Evolutionary conservation across 2,113 vertebrate species (phyloP).

Genomic region (Istiophorus platypterus): DNA sequence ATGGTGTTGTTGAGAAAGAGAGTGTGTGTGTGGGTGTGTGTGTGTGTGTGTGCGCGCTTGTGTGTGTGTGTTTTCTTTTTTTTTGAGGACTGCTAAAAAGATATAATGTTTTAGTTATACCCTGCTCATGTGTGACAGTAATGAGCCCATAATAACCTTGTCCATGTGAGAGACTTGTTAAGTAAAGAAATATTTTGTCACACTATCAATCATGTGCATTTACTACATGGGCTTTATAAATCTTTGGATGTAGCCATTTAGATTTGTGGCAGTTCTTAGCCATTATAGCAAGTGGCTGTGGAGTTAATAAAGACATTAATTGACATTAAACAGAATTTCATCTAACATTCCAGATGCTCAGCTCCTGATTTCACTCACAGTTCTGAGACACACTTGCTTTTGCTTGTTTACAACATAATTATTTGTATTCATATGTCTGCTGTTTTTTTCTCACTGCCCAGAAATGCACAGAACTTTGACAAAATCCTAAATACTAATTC

Average conservation of each 20-base stretch:
- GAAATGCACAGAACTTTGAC: slow-evolving; percentile 11
- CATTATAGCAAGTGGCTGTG: neutral
- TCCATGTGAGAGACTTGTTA: slow-evolving; percentile 90
- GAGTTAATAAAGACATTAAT: slow-evolving; percentile 13
- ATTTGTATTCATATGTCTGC: neutral
- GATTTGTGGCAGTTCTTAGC: slow-evolving; percentile 27
- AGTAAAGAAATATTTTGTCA: slow-evolving; percentile 98
- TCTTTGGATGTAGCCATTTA: slow-evolving; percentile 46
- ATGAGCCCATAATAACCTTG: slow-evolving; percentile 92
- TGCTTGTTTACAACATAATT: neutral
- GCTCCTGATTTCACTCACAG: slow-evolving; percentile 1
- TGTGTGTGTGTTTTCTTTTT: slow-evolving; percentile 87
- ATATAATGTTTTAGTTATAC: slow-evolving; percentile 91
- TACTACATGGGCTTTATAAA: slow-evolving; percentile 65
- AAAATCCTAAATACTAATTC: slow-evolving; percentile 14
- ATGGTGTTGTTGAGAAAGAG: slow-evolving; percentile 95
- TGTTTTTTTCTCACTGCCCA: neutral
- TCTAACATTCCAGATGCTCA: neutral
- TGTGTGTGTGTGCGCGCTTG: too few relatives aligned
- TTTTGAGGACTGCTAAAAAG: slow-evolving; percentile 87
- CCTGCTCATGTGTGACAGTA: slow-evolving; percentile 92
- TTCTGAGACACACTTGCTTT: neutral
- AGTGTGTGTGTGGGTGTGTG: too few relatives aligned
- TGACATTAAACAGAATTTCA: slow-evolving; percentile 15
- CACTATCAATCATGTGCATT: slow-evolving; percentile 92